Base-by-base conservation (phyloP, 2,888 invertebrate species). In the Leptopilina drosophilae region DNA sequence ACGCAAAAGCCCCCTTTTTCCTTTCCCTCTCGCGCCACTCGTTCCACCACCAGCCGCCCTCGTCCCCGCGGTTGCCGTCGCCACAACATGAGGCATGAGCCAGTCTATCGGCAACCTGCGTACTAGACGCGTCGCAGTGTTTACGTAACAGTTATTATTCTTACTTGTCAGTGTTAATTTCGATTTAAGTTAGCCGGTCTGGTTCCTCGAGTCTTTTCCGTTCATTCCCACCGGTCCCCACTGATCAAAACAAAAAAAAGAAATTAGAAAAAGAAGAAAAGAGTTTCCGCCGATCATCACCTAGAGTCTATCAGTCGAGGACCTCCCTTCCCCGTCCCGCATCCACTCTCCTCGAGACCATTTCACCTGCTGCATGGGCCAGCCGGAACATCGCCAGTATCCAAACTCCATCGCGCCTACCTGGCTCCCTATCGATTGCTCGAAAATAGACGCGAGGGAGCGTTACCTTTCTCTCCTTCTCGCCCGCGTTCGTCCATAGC, bases 81-180 rank as follows among this genome's bases (percentile, higher is more conserved):
- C 33, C n/a, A 56, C n/a, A 69, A 53, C 69, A 53, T 14, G 69
- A 59, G 62, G 62, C 62, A 62, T 62, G 62, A 73, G 88, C 90
- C 91, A 91, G 91, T 91, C 89, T 90, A 90, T 91, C 91, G 91
- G 91, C 90, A 91, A 91, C 91, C 90, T 90, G 91, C 91, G 91
- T 87, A 90, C 90, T 87, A 89, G 86, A 86, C 87, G 91, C 89
- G 90, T 91, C 91, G 91, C 89, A 88, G 90, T 87, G 87, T 88
- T 90, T 89, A 89, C 88, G 89, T 90, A 89, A 89, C 85, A 88
- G 84, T 89, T 89, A 88, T 90, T 90, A 88, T 90, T 87, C 84
- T 89, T 89, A 85, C 84, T 88, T 87, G 84, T 87, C 87, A 85
- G 87, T 87, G 87, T 87, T 88, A 82, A 85, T 86, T 87, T 88